Percentiles rank a stretch among this genome's conserved stretches.
These are phyloP conservation scores for Lepeophtheirus salmonis DNA, from an alignment of 1,140 invertebrate species.

Conservation along the genomic window DNA sequence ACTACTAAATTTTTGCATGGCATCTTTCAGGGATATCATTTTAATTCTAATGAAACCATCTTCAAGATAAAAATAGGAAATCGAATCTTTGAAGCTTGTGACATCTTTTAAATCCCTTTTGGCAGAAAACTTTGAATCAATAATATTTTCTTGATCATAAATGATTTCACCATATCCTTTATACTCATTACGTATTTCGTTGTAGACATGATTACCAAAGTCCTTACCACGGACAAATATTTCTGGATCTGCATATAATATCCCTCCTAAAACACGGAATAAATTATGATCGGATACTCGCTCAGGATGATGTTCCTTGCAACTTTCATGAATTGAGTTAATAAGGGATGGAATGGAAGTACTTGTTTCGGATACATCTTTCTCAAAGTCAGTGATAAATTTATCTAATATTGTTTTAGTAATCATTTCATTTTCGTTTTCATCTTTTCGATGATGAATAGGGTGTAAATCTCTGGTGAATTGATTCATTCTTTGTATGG, in stretches of 20 bases:
- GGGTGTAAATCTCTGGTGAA: neutral
- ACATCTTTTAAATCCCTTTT: neutral
- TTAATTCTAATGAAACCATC: neutral
- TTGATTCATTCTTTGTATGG: neutral
- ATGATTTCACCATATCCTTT: neutral
- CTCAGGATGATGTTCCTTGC: neutral
- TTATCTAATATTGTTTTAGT: neutral
- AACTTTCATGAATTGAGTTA: neutral
- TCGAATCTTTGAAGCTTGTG: neutral
- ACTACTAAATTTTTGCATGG: neutral
- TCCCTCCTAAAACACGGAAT: neutral
- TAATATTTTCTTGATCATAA: neutral
- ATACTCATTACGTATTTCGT: constrained; percentile 3
- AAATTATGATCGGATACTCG: neutral
- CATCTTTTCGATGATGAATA: neutral
- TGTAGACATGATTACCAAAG: constrained; percentile 3
- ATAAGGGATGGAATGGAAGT: neutral
- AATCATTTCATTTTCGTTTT: neutral
- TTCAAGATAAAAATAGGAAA: neutral
- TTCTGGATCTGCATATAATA: constrained; percentile 1
- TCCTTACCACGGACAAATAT: neutral
- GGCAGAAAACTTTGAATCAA: neutral
- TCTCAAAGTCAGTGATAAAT: neutral
- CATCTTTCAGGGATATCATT: neutral
- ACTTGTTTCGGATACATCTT: neutral